phyloP scores from a whole-genome alignment of 2,888 invertebrate species.

The Stenodema calcarata region DNA sequence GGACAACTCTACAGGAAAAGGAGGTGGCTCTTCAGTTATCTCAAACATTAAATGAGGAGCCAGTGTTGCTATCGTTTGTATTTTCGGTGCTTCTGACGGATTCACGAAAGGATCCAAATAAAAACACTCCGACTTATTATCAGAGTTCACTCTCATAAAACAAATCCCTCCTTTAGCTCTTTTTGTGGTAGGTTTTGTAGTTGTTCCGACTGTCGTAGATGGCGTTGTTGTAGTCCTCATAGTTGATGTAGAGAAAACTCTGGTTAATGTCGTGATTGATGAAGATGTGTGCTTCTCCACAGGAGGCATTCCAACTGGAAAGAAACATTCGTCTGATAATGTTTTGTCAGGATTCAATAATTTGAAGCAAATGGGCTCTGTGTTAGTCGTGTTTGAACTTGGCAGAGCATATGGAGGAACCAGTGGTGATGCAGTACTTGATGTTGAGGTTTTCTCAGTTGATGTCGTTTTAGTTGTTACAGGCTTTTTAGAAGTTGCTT shows the following conservation, averaged over 20 bases:
- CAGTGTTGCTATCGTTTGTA: slow-evolving; percentile 6
- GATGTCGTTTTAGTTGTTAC: not conserved
- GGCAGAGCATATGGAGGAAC: not conserved
- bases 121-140: slow-evolving; percentile 9
- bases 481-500: not conserved
- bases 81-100: slow-evolving; percentile 1
- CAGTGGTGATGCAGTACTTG: not conserved
- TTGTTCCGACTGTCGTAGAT: not conserved
- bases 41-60: slow-evolving; percentile 25
- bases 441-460: not conserved
- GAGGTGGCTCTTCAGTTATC: slow-evolving; percentile 14
- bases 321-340: slow-evolving; percentile 10
- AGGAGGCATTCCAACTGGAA: not conserved
- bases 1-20: not conserved
- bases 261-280: not conserved
- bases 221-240: not conserved
- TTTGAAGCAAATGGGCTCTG: slow-evolving; percentile 3
- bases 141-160: not conserved
- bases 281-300: not conserved
- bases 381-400: not conserved
- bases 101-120: slow-evolving; percentile 14
- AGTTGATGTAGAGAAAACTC: not conserved
- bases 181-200: not conserved
- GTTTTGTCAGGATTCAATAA: not conserved
- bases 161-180: not conserved